Base-by-base conservation (phyloP, 1,140 invertebrate species). In the Nebria ingens region DNA sequence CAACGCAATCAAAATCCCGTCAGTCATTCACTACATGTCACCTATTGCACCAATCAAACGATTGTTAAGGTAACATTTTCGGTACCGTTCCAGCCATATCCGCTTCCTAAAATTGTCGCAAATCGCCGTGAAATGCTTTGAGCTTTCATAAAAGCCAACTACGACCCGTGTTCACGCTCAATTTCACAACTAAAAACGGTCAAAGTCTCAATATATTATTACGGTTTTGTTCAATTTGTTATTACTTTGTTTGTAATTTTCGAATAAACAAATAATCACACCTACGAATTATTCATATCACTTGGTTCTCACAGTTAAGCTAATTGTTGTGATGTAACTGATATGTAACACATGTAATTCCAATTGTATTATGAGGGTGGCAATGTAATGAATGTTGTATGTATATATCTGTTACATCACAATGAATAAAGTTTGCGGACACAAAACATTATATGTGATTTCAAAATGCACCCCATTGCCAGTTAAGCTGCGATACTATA, bases 221-320 rank as follows among this genome's bases (percentile, higher is more conserved):
- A n/a, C n/a, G n/a, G n/a, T n/a, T n/a, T n/a, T n/a, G n/a, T n/a
- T n/a, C n/a, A n/a, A n/a, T n/a, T n/a, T n/a, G n/a, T n/a, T n/a
- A n/a, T n/a, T n/a, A n/a, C n/a, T n/a, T n/a, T n/a, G 40, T 45
- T 45, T 45, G 40, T 17, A 11, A 12, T 45, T 9, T 45, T 11
- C 9, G 17, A 45, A 12, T 45, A 45, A 12, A 45, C 17, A 17
- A 17, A 45, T 45, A 45, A 12, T 45, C 9, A n/a, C 25, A 34
- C n/a, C n/a, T n/a, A 34, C 25, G 25, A 34, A n/a, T 45, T 17
- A 45, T 11, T 12, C 40, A 17, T 45, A 9, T 45, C 9, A 45
- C 3, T 45, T 45, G 40, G 40, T 45, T 45, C 40, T 45, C 40
- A 45, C 40, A 45, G 40, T 45, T 45, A 45, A 45, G 17, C 40